Evolutionary conservation across 2,113 vertebrate species (phyloP).

Genomic region (Ceyx margarethae): DNA sequence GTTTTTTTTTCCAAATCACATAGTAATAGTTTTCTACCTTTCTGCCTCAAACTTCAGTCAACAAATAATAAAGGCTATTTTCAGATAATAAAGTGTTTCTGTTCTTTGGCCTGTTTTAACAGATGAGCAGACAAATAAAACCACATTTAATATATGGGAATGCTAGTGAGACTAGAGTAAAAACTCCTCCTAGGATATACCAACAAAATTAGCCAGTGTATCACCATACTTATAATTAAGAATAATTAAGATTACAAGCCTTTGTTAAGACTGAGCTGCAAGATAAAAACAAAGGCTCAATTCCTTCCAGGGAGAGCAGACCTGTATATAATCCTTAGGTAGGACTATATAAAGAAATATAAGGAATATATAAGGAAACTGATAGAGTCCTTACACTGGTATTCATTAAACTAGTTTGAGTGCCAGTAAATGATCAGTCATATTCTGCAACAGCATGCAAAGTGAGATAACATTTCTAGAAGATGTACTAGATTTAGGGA

Average conservation of each 20-base stretch:
- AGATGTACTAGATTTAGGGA: background rate
- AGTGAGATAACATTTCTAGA: background rate
- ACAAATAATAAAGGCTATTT: conserved; percentile 27
- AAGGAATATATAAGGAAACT: background rate
- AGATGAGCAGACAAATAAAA: background rate
- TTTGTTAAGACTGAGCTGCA: background rate
- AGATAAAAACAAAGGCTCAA: background rate
- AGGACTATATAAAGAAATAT: background rate
- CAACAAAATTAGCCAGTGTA: background rate
- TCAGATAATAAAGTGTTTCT: background rate
- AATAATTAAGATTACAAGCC: background rate
- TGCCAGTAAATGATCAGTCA: background rate
- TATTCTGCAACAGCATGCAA: background rate
- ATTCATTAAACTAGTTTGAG: background rate
- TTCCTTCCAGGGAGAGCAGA: background rate
- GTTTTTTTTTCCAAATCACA: background rate
- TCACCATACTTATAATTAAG: background rate
- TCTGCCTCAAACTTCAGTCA: conserved; percentile 9
- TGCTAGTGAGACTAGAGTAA: accelerated
- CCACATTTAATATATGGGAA: background rate
- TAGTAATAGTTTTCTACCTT: conserved; percentile 14
- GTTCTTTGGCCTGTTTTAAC: background rate
- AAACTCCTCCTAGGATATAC: background rate
- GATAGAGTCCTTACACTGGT: background rate
- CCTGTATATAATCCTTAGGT: background rate